Evolutionary conservation across 2,113 vertebrate genomes (phyloP), one percentile per base, ranked within the genome.

Genomic region (Colistium nudipinnis): DNA sequence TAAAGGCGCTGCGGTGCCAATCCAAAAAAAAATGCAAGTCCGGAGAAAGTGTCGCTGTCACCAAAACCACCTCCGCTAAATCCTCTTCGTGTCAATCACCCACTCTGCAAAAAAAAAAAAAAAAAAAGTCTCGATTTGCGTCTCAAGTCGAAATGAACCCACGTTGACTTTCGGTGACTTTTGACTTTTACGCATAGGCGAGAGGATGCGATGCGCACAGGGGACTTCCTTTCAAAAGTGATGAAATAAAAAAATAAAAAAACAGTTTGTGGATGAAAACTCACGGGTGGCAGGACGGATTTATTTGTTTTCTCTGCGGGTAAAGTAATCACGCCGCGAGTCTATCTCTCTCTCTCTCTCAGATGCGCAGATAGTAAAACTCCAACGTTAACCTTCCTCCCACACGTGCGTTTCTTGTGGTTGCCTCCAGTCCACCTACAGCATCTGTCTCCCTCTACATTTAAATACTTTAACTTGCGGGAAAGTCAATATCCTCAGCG

Each of bases 381-480:
- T 89, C 84, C 20, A 85, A 76, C 85, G 85, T 90, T 89, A 84
- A 65, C 65, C 84, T 80, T 90, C 78, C 78, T 80, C 87, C 89
- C 88, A 86, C 91, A 87, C 90, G 91, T 87, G 91, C 70, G 30
- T 77, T 86, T 88, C 88, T 87, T 86, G 85, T 79, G 89, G 87
- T 85, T 57, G 83, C 83, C 78, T 87, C 75, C 70, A 55, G 78
- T 83, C 76, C 84, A 44, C 79, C 55, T 54, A 52, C 81, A 77
- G 87, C 81, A 82, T 86, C 82, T 86, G 89, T 83, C 84, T 83
- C 86, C 71, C 62, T 88, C 86, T 20, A 75, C 88, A 87, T 91
- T 91, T 90, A 90, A 90, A 90, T 84, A 75, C 85, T 76, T 84
- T 84, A 89, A 90, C 87, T 89, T 90, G 89, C 83, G 76, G 74